Conservation (phyloP, 2,888 invertebrate species). For the Agrilus cyanescens region DNA sequence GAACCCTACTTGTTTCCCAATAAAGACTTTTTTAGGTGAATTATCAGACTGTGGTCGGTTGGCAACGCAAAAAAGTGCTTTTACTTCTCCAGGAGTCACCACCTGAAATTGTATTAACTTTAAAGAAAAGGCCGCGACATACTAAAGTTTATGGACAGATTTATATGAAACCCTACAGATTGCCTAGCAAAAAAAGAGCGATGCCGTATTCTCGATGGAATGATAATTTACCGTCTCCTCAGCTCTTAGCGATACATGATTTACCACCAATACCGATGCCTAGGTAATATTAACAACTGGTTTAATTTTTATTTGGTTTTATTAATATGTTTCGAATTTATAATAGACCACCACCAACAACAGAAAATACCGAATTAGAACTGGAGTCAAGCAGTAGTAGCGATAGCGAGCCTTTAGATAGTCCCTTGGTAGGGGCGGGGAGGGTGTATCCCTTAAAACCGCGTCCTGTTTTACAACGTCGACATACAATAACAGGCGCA, state of each 20-base stretch:
- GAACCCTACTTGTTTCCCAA: too few relatives aligned
- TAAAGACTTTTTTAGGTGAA: conserved; percentile 41
- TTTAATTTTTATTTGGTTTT: background rate
- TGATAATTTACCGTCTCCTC: conserved; percentile 55
- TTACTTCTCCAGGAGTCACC: conserved; percentile 63
- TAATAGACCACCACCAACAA: conserved; percentile 21
- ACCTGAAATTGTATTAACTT: conserved; percentile 67
- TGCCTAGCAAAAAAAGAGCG: conserved; percentile 59
- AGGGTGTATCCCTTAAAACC: conserved; percentile 67
- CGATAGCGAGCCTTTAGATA: conserved; percentile 44
- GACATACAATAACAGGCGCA: conserved; percentile 81
- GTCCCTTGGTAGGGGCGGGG: conserved; percentile 34
- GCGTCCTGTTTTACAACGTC: conserved; percentile 59
- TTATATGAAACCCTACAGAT: conserved; percentile 57
- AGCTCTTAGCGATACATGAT: conserved; percentile 49
- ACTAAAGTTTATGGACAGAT: conserved; percentile 68
- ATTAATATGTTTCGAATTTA: conserved; percentile 7
- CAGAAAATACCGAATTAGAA: conserved; percentile 22
- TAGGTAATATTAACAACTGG: conserved; percentile 31
- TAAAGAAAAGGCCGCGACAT: conserved; percentile 74
- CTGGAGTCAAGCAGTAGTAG: conserved; percentile 42
- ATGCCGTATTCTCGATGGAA: conserved; percentile 53
- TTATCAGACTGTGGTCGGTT: conserved; percentile 65
- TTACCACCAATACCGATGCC: conserved; percentile 44
- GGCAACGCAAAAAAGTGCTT: conserved; percentile 69